These are phyloP conservation scores for Mythimna albipuncta DNA, from an alignment of 2,888 invertebrate species.

Conservation along the genomic window DNA sequence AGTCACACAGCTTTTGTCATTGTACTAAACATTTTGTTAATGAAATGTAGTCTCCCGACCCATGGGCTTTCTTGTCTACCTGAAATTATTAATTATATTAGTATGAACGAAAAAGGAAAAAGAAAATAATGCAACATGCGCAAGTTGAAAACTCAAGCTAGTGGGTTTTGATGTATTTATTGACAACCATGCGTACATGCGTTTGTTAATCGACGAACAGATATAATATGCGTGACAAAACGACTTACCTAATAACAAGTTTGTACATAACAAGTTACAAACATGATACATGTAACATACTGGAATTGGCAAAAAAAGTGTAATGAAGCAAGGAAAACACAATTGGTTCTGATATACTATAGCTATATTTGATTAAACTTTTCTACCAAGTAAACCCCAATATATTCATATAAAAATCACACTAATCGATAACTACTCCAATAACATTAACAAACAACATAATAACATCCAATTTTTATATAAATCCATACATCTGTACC, in stretches of 20 bases:
- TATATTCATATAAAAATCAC: slow-evolving; percentile 91
- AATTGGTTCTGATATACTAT: slow-evolving; percentile 77
- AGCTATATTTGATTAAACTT: slow-evolving; percentile 89
- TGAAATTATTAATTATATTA: slow-evolving; percentile 90
- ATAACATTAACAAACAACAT: slow-evolving; percentile 90
- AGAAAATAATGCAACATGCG: slow-evolving; percentile 78
- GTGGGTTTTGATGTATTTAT: slow-evolving; percentile 66
- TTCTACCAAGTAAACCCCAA: slow-evolving; percentile 90
- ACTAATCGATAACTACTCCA: slow-evolving; percentile 87
- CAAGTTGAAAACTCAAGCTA: slow-evolving; percentile 77
- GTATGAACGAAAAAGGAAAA: slow-evolving; percentile 87
- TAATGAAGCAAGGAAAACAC: slow-evolving; percentile 76
- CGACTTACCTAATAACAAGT: slow-evolving; percentile 79
- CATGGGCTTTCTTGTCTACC: slow-evolving; percentile 89
- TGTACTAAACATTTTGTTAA: slow-evolving; percentile 82
- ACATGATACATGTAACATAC: slow-evolving; percentile 53
- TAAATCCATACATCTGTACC: slow-evolving; percentile 82
- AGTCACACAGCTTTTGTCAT: slow-evolving; percentile 81
- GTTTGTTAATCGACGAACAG: slow-evolving; percentile 68
- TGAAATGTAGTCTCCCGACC: slow-evolving; percentile 89
- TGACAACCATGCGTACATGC: slow-evolving; percentile 82
- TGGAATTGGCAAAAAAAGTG: slow-evolving; percentile 56
- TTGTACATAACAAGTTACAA: slow-evolving; percentile 58
- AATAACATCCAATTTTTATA: slow-evolving; percentile 81
- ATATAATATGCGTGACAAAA: slow-evolving; percentile 62